phyloP scores from a whole-genome alignment of 2,113 vertebrate genomes.

The Podocnemis expansa region DNA sequence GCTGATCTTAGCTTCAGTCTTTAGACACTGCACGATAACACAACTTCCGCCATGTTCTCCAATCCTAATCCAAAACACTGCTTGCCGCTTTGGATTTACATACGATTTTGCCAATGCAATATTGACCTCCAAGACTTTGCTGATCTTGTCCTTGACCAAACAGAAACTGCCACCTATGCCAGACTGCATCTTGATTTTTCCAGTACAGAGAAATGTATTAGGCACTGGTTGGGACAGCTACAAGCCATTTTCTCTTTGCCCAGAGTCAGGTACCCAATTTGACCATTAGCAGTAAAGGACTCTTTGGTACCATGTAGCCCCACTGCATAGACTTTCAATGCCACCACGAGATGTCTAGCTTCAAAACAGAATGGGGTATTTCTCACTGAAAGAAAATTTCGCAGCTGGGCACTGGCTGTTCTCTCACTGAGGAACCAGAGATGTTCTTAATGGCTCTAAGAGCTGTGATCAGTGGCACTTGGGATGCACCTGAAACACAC shows the following conservation, averaged over 20 bases:
- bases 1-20: neutral
- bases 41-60: neutral
- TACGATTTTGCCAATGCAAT: neutral
- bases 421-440: conserved; percentile 10
- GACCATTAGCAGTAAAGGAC: neutral
- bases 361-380: neutral
- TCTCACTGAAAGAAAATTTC: neutral
- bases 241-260: neutral
- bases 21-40: neutral
- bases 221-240: neutral
- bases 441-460: neutral
- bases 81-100: neutral
- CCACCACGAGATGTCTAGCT: neutral
- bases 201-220: neutral
- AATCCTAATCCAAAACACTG: neutral
- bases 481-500: neutral
- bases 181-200: neutral
- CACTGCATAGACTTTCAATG: neutral
- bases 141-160: neutral
- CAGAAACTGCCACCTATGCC: neutral
- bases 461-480: neutral
- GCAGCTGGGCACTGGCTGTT: neutral
- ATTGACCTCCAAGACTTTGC: neutral
- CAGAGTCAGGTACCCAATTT: neutral
- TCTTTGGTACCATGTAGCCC: neutral